phyloP scores from a whole-genome alignment of 2,797 vertebrate genomes.

The Vireo griseus region DNA sequence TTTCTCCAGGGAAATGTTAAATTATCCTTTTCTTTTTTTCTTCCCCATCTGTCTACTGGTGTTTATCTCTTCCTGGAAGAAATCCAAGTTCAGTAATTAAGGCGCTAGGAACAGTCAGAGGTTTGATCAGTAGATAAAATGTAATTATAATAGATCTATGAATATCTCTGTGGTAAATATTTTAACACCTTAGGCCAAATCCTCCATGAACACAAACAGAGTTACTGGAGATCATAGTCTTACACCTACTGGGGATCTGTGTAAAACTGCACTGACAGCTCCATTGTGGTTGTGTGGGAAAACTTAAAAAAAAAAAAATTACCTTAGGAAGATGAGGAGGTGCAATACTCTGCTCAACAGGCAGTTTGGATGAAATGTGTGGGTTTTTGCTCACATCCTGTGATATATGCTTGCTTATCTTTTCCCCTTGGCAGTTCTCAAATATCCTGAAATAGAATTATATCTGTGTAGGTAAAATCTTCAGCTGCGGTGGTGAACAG shows the following conservation, averaged over 20 bases:
- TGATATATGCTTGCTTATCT: background rate
- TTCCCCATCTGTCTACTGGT: conserved; percentile 1
- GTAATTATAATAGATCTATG: conserved; percentile 29
- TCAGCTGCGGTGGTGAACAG: background rate
- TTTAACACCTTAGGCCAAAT: conserved; percentile 46
- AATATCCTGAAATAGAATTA: background rate
- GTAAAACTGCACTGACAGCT: background rate
- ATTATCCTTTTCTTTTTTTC: background rate
- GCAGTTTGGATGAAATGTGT: background rate
- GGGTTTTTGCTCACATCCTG: background rate
- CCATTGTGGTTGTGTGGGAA: background rate
- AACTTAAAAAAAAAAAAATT: background rate
- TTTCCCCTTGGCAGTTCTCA: background rate
- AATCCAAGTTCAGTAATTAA: conserved; percentile 50
- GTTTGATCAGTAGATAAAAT: conserved; percentile 50
- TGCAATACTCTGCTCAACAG: background rate
- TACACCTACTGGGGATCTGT: background rate
- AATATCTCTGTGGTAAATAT: conserved; percentile 38
- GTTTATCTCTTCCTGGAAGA: conserved; percentile 46
- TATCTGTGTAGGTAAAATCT: background rate
- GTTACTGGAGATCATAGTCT: background rate
- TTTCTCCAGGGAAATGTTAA: conserved; percentile 46
- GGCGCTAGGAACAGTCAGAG: conserved; percentile 24
- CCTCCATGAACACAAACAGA: background rate
- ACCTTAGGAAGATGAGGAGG: background rate